A percentile compares a stretch with the other conserved stretches of the same genome.
Evolutionary conservation across 2,888 invertebrate species (phyloP).

Genomic region (Choreutis nemorana): DNA sequence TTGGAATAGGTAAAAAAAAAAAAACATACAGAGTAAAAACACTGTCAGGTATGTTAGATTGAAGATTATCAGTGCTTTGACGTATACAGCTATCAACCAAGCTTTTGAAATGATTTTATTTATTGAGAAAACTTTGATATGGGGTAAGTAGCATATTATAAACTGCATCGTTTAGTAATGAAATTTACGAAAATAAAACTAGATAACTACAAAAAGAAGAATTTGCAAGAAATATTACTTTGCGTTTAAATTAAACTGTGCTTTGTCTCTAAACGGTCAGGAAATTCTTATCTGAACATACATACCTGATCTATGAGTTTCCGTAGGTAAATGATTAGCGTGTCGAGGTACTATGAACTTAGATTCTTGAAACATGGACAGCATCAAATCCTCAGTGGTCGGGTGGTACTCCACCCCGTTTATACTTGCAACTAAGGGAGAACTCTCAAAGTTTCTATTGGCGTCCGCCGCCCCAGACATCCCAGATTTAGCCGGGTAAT

Average conservation of each 20-base stretch:
- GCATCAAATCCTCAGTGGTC: conserved; percentile 53
- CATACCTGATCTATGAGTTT: conserved; percentile 52
- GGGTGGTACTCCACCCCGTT: conserved; percentile 57
- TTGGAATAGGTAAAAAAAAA: neutral
- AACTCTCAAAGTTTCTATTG: conserved; percentile 45
- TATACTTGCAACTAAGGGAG: conserved; percentile 53
- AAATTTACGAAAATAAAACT: no score
- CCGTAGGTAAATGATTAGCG: conserved; percentile 35
- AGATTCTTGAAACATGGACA: conserved; percentile 57
- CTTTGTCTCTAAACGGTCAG: neutral
- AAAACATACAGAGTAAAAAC: no score
- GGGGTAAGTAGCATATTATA: no score
- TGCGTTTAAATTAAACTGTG: no score
- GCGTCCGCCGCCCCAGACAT: conserved; percentile 19
- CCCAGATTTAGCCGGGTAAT: conserved; percentile 28
- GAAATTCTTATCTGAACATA: conserved; percentile 7
- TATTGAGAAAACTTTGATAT: no score
- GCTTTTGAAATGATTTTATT: no score
- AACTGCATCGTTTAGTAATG: no score
- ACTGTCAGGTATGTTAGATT: no score
- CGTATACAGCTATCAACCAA: no score
- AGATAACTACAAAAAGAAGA: no score
- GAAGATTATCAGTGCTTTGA: no score
- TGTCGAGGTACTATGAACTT: conserved; percentile 51
- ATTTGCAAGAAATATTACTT: no score